Base-by-base conservation (phyloP, 2,888 invertebrate species). In the Acheta domesticus region DNA sequence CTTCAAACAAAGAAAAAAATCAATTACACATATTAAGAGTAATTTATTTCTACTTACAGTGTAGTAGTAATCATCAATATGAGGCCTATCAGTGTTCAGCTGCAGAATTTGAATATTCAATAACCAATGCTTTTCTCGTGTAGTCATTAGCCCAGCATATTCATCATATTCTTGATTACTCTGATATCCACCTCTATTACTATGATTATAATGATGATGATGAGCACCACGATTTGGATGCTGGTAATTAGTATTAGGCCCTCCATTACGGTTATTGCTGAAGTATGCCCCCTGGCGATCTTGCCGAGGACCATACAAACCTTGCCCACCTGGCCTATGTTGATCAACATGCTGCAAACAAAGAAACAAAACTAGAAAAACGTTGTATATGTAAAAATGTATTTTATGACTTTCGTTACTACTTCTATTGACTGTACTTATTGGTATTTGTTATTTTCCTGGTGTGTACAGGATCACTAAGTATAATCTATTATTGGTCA, bases 41-140 rank as follows among this genome's bases (percentile, higher is more conserved):
- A 36, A 36, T 36, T 36, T 5, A 36, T 36, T 1, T 36, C 36
- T n/a, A 86, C 90, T 88, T 84, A 95, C 97, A 75, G 96, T 96
- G 85, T 95, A 98, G 85, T 99, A 99, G 86, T 96, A 99, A 87
- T 99, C 99, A 86, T 99, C 98, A 84, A 97, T 92, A 86, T 96
- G 97, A 0, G 99, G 98, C 81, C 98, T 96, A 78, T 96, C 97
- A 0, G 96, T 96, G 85, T 97, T 96, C 1, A 98, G 89, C 85
- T 98, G 98, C 81, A 97, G 87, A 86, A 97, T 89, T 86, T 99
- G 99, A 83, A 99, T 98, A 86, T 96, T 97, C 82, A 97, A 92
- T 16, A 99, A 89, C 97, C 98, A 98, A 83, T 98, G 97, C 84
- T 98, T 97, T 86, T 99, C 99, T 49, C 95, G 91, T 82, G 91